Evolutionary conservation across 2,797 vertebrate genomes (phyloP).

Genomic region (Cossypha niveicapilla): DNA sequence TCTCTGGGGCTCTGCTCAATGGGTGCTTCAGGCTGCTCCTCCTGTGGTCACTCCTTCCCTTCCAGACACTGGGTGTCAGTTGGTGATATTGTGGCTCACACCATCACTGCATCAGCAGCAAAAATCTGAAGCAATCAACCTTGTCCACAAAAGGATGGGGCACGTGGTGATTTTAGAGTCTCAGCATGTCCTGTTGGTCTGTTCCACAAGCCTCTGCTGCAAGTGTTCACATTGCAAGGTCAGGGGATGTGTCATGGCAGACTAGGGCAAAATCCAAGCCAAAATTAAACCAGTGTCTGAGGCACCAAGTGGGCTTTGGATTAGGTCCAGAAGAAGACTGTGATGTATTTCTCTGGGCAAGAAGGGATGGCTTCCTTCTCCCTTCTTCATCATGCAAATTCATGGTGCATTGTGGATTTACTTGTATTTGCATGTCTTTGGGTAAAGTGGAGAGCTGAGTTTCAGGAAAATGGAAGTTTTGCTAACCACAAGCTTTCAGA

Average conservation of each 20-base stretch:
- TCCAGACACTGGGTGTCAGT: not conserved
- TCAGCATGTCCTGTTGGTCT: not conserved
- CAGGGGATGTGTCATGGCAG: not conserved
- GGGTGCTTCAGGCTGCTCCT: not conserved
- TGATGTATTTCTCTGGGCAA: not conserved
- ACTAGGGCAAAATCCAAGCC: not conserved
- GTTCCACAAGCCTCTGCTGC: not conserved
- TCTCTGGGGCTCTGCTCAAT: not conserved
- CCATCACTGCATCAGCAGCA: not conserved
- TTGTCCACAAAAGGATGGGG: not conserved
- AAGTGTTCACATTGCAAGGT: not conserved
- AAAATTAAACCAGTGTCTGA: not conserved
- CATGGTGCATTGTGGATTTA: not conserved
- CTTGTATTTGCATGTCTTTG: not conserved
- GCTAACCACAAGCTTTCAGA: not conserved
- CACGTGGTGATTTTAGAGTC: not conserved
- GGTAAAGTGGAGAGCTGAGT: not conserved
- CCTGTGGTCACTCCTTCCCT: not conserved
- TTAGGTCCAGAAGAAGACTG: not conserved
- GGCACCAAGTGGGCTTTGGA: not conserved
- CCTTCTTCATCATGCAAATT: not conserved
- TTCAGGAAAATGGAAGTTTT: not conserved
- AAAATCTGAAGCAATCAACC: not conserved
- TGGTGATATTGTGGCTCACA: not conserved
- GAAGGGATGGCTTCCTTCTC: not conserved